Percentiles rank a stretch among this genome's conserved stretches.
phyloP scores from a whole-genome alignment of 2,888 invertebrate genomes.

The Polia nebulosa region DNA sequence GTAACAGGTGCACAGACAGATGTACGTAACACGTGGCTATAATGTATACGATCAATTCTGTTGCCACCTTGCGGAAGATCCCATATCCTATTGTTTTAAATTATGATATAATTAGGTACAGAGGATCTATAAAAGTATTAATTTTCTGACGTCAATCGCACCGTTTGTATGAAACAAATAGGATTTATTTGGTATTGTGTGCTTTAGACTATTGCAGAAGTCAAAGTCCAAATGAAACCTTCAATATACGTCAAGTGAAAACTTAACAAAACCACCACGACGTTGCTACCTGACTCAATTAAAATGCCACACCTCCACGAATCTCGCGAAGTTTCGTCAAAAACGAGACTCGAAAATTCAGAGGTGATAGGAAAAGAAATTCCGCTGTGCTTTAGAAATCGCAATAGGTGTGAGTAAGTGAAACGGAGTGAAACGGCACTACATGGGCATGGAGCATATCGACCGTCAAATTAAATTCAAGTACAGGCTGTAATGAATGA shows the following conservation, averaged over 20 bases:
- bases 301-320: conserved; percentile 46
- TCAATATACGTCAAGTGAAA: conserved; percentile 28
- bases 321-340: conserved; percentile 49
- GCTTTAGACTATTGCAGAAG: conserved; percentile 1
- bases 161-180: conserved; percentile 3
- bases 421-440: conserved; percentile 86
- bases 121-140: conserved; percentile 3
- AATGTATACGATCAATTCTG: conserved; percentile 7
- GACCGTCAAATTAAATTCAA: conserved; percentile 87
- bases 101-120: background rate
- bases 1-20: conserved; percentile 72
- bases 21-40: conserved; percentile 72
- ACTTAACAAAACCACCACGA: conserved; percentile 27
- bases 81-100: conserved; percentile 7
- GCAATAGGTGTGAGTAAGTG: conserved; percentile 77
- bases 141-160: conserved; percentile 31
- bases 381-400: conserved; percentile 81
- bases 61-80: conserved; percentile 44
- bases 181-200: conserved; percentile 11
- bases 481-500: conserved; percentile 77
- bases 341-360: conserved; percentile 49
- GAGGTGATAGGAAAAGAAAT: conserved; percentile 80
- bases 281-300: conserved; percentile 37
- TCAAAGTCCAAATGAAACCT: conserved; percentile 23
- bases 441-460: conserved; percentile 85